A percentile compares a stretch with the other conserved stretches of the same genome.
Conservation (phyloP, 2,888 invertebrate species). For the Parapristionchus giblindavisi region DNA sequence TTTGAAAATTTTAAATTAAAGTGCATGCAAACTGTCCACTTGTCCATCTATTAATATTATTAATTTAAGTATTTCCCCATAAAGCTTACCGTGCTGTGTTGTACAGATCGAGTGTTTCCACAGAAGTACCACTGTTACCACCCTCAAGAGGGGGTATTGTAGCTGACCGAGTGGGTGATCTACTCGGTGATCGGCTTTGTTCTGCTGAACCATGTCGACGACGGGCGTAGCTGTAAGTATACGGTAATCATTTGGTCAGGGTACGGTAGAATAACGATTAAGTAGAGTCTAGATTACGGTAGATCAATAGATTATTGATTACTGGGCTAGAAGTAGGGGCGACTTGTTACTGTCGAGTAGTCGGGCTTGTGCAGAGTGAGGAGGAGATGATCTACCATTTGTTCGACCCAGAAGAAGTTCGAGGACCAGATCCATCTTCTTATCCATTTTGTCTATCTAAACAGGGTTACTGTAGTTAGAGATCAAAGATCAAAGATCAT, state of each 20-base stretch:
- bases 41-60: no score
- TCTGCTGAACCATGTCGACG: slow-evolving; percentile 4
- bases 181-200: slow-evolving; percentile 11
- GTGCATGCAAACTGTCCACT: no score
- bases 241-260: not conserved
- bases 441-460: slow-evolving; percentile 62
- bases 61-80: not conserved
- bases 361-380: slow-evolving; percentile 47
- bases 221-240: not conserved
- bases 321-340: not conserved
- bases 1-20: not conserved
- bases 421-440: slow-evolving; percentile 63
- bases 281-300: not conserved
- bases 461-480: slow-evolving; percentile 11
- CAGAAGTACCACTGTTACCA: not conserved
- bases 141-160: slow-evolving; percentile 4
- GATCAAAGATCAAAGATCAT: not conserved
- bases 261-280: not conserved
- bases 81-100: slow-evolving; percentile 15
- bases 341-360: slow-evolving; percentile 22
- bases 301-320: not conserved
- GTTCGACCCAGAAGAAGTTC: slow-evolving; percentile 57
- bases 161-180: not conserved
- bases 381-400: slow-evolving; percentile 40
- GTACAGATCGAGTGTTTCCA: slow-evolving; percentile 15